phyloP scores from a whole-genome alignment of 2,888 invertebrate species.

The Cryptocheilus praepositus region DNA sequence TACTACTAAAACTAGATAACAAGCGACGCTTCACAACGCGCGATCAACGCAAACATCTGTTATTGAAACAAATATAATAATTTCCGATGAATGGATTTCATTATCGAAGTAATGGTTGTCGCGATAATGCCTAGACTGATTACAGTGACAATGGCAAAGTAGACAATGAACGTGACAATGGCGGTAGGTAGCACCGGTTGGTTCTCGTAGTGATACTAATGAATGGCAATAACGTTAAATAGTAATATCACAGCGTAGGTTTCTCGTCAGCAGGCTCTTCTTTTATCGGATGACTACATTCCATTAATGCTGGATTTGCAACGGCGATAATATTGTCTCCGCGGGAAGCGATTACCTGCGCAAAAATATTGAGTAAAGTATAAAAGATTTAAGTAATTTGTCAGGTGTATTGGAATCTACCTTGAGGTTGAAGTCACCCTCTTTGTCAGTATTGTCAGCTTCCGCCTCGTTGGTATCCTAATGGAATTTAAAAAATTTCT shows the following conservation, averaged over 20 bases:
- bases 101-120: slow-evolving; percentile 28
- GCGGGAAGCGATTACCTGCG: slow-evolving; percentile 86
- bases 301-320: slow-evolving; percentile 87
- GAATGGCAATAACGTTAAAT: slow-evolving; percentile 8
- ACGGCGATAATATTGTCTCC: slow-evolving; percentile 93
- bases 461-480: slow-evolving; percentile 68
- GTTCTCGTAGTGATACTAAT: slow-evolving; percentile 9
- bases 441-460: slow-evolving; percentile 69
- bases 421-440: slow-evolving; percentile 72
- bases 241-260: slow-evolving; percentile 68
- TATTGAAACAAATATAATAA: slow-evolving; percentile 8
- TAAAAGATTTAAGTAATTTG: neutral
- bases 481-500: neutral
- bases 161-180: slow-evolving; percentile 36
- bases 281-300: slow-evolving; percentile 71
- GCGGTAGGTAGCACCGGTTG: slow-evolving; percentile 9
- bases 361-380: slow-evolving; percentile 4
- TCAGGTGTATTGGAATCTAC: slow-evolving; percentile 43
- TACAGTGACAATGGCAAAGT: slow-evolving; percentile 30
- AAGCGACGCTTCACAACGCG: slow-evolving; percentile 27
- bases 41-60: slow-evolving; percentile 23
- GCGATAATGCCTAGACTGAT: slow-evolving; percentile 29
- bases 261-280: slow-evolving; percentile 71
- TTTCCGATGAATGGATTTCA: slow-evolving; percentile 13
- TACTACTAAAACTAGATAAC: slow-evolving; percentile 36